Evolutionary conservation across 2,888 invertebrate species (phyloP), one percentile per base, ranked within the genome.

Genomic region (Ormyrus nitidulus): DNA sequence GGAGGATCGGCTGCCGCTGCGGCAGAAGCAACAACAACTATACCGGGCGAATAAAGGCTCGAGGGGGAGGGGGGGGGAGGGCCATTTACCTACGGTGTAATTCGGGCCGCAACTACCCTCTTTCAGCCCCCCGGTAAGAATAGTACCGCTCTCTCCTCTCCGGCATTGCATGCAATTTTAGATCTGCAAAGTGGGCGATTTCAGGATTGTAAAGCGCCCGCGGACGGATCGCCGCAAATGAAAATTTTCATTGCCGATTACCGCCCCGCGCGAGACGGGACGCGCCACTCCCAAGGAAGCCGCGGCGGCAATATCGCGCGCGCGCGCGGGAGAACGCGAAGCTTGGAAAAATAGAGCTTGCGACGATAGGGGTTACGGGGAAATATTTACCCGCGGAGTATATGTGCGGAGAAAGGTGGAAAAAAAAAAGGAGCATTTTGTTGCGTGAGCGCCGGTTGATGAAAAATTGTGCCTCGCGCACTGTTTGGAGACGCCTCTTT

Each of bases 191-290:
- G 77, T 69, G 68, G 62, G 62, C 69, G 65, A 80, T 76, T 80
- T 68, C 56, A 53, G 48, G 53, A n/a, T 9, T 58, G 46, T 66
- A n/a, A 49, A 11, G 66, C 66, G 46, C 9, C 49, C 19, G 44
- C 62, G 19, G 46, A 59, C 68, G 75, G 70, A 75, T 59, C 65
- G 69, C 51, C 58, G 70, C 59, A 19, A 65, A 74, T 73, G 74
- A 69, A 74, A 70, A 74, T 81, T 77, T 77, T 81, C 68, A 74
- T 69, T 54, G 73, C n/a, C 59, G 59, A 80, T 77, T 65, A 59
- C 61, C 48, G 46, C 6, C 13, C 48, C 19, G 58, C 9, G 6
- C 6, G 13, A 10, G 49, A 3, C 5, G 11, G 49, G 56, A 49
- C 9, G 11, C 48, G 69, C 51, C 46, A 64, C 46, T 51, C 19